phyloP scores from a whole-genome alignment of 2,888 invertebrate species.

The Eucera pruinosa region DNA sequence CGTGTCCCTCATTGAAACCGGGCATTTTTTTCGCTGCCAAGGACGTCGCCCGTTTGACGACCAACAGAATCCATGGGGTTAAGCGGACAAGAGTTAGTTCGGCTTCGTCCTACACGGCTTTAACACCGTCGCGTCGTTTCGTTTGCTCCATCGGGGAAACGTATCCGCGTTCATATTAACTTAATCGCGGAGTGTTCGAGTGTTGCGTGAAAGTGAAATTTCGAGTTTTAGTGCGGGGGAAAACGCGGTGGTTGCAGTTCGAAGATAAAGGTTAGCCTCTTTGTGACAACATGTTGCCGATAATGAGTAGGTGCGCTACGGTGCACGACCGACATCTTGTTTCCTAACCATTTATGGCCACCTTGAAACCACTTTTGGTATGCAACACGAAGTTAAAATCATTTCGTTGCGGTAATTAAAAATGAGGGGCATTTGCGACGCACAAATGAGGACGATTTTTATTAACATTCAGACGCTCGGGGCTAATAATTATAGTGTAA shows the following conservation, averaged over 20 bases:
- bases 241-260: not conserved
- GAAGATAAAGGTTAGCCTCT: not conserved
- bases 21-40: conserved; percentile 63
- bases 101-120: conserved; percentile 69
- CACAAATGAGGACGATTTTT: no score
- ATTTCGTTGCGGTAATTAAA: no score
- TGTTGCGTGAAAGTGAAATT: not conserved
- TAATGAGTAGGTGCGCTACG: not conserved
- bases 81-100: conserved; percentile 77
- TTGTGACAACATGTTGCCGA: conserved; percentile 12
- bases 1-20: conserved; percentile 54
- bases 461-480: no score
- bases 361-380: not conserved
- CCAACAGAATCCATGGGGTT: conserved; percentile 74
- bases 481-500: no score
- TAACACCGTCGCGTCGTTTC: conserved; percentile 44
- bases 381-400: not conserved
- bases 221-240: not conserved
- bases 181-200: no score
- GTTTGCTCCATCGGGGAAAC: not conserved
- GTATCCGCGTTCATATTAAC: no score
- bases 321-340: conserved; percentile 6
- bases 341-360: not conserved
- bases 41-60: conserved; percentile 75
- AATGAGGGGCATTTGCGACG: no score